phyloP scores from a whole-genome alignment of 2,888 invertebrate species.

The Anthophora plumipes region DNA sequence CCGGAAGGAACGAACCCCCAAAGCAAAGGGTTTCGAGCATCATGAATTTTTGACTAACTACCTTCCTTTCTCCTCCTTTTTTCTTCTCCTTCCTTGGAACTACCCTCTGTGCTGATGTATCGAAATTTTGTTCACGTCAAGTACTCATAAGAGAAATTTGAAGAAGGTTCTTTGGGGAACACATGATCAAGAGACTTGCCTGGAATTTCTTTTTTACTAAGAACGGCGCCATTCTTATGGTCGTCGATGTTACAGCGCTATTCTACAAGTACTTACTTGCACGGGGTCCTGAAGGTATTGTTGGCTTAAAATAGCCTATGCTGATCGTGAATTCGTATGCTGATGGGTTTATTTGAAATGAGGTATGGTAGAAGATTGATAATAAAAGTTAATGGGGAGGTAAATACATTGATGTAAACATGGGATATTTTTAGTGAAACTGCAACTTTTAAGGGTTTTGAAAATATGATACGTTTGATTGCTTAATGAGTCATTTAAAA shows the following conservation, averaged over 20 bases:
- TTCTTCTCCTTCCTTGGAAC: background rate
- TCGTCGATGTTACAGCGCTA: background rate
- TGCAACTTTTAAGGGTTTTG: too few relatives aligned
- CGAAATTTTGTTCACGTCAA: background rate
- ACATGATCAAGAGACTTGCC: conserved; percentile 7
- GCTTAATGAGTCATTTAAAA: too few relatives aligned
- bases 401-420: too few relatives aligned
- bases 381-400: background rate
- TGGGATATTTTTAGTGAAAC: too few relatives aligned
- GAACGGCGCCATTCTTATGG: background rate
- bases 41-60: conserved; percentile 52
- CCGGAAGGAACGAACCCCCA: conserved; percentile 52
- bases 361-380: background rate
- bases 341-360: background rate
- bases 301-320: background rate
- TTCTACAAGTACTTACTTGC: background rate
- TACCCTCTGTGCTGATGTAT: background rate
- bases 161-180: conserved; percentile 1
- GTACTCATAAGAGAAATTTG: background rate
- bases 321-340: background rate
- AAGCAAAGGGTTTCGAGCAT: conserved; percentile 54
- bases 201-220: background rate
- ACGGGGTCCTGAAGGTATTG: conserved; percentile 6
- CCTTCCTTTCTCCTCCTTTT: background rate
- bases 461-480: too few relatives aligned